Evolutionary conservation across 2,113 vertebrate genomes (phyloP), one percentile per base, ranked within the genome.

Genomic region (Turdus rufiventris): DNA sequence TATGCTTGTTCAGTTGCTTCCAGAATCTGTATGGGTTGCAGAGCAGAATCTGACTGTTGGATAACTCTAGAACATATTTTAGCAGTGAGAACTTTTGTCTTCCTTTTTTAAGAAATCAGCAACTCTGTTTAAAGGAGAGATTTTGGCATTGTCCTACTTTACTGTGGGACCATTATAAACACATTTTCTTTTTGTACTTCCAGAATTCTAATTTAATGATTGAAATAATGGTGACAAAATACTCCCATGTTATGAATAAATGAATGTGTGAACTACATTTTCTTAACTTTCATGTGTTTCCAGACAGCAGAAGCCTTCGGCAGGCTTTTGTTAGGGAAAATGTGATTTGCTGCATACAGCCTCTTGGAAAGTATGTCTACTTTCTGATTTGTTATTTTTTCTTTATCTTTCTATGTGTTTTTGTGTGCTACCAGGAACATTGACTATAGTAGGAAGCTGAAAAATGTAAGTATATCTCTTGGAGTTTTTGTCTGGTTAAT

Each of bases 391-490:
- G 71, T n/a, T n/a, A n/a, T 28, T 24, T 51, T n/a, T 79, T 85
- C 66, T 20, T 33, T 42, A 12, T 62, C 14, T 78, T 65, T 74
- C 3, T 76, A 26, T 81, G 19, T 84, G 21, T 74, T 24, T 92
- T 23, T 65, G 21, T 40, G 34, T 34, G 24, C 85, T 80, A 85
- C 68, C 98, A 99, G 99, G 98, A 98, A 97, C 94, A 93, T 91
- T 72, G 99, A 99, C 97, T 98, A 78, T 96, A 98, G 97, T 96
- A 98, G 98, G 96, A 99, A 99, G 94, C 98, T 99, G 93, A 99
- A 98, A 98, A 99, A 99, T 98, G 99, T 99, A 98, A 99, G 99
- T 99, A 95, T 53, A 85, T 74, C 45, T 57, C n/a, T 89, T 95
- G 26, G 26, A 86, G 7, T 16, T 38, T 78, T 51, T 54, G 12